Evolutionary conservation across 2,113 vertebrate genomes (phyloP), one percentile per base, ranked within the genome.

Genomic region (Bolborhynchus lineola): DNA sequence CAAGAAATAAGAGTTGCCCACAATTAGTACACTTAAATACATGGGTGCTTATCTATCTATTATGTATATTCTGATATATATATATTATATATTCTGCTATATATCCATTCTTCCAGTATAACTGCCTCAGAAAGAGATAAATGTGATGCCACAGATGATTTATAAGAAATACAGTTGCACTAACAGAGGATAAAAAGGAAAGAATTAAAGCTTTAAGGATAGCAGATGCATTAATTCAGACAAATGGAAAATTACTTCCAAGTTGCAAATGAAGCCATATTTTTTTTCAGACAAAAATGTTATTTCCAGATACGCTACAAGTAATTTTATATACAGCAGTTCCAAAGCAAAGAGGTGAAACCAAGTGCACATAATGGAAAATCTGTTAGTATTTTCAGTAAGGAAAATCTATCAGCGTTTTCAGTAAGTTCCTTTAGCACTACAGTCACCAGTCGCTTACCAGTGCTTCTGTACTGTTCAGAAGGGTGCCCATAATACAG

Each of bases 261-360:
- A 76, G 65, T 53, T 68, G 49, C 77, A 74, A 91, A 64, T 26
- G 12, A 49, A 81, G 28, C 15, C 33, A 6, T 53, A 62, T 29
- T 49, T 83, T 83, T 83, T 84, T 83, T 80, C 64, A 78, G 42
- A 82, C 39, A 81, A 78, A 94, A 74, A 77, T 28, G 41, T 28
- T 2, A 49, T 87, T 91, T 95, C 47, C 41, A 49, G 72, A 71
- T 82, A 47, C 39, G 62, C n/a, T 82, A 4, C 47, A 84, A 63
- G 31, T 68, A 26, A 84, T 68, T 85, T 89, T n/a, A 72, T 63
- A 53, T 89, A 60, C 16, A 86, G 62, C 68, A 83, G 26, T 41
- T 94, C 52, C 74, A 74, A 80, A 82, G 41, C n/a, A 70, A 31
- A 86, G 74, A 78, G 64, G 69, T 92, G 72, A 92, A 93, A 91